phyloP scores from a whole-genome alignment of 2,888 invertebrate genomes.

The Phania funesta region DNA sequence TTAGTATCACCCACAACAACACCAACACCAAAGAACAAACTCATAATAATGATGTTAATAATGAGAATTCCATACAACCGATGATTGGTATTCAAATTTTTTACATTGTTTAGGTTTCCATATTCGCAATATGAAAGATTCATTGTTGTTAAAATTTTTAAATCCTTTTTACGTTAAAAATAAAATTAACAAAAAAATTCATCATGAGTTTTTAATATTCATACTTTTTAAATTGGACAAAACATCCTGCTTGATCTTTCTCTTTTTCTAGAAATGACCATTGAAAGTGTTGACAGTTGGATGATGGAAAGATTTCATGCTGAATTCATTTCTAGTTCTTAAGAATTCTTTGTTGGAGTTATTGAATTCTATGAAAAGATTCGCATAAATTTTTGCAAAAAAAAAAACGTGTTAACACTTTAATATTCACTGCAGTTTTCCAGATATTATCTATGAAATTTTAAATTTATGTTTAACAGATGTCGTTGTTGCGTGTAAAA shows the following conservation, averaged over 20 bases:
- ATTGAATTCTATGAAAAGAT: slow-evolving; percentile 1
- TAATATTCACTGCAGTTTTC: not conserved
- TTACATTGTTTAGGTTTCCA: slow-evolving; percentile 30
- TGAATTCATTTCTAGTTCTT: slow-evolving; percentile 32
- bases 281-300: slow-evolving; percentile 57
- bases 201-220: slow-evolving; percentile 45
- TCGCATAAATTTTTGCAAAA: not conserved
- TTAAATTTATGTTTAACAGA: slow-evolving; percentile 10
- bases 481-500: too few species aligned
- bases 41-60: slow-evolving; percentile 23
- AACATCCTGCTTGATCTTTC: not conserved
- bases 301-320: slow-evolving; percentile 54
- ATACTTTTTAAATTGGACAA: slow-evolving; percentile 2
- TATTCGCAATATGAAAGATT: slow-evolving; percentile 9
- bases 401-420: not conserved
- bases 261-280: slow-evolving; percentile 10
- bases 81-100: slow-evolving; percentile 58
- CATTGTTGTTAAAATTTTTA: slow-evolving; percentile 13
- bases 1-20: slow-evolving; percentile 49
- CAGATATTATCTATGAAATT: slow-evolving; percentile 53
- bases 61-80: not conserved
- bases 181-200: slow-evolving; percentile 8
- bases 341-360: slow-evolving; percentile 48
- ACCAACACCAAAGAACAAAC: slow-evolving; percentile 1
- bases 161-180: slow-evolving; percentile 41